These are phyloP conservation scores for Acropternis orthonyx DNA, from an alignment of 2,797 vertebrate genomes.

Conservation along the genomic window DNA sequence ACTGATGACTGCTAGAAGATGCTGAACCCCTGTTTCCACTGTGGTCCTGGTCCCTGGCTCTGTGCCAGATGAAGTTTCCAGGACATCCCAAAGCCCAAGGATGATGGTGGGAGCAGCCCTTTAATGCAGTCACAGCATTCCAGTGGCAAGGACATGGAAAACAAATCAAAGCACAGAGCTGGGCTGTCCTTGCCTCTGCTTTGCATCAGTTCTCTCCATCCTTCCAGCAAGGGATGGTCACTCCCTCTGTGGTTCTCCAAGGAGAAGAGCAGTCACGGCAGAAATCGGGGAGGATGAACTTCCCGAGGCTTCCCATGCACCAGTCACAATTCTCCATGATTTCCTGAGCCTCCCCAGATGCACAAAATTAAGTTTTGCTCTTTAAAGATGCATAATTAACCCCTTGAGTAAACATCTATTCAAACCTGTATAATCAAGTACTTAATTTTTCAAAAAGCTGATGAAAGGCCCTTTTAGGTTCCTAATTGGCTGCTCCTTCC, in stretches of 20 bases:
- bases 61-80: fast-evolving
- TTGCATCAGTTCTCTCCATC: too few relatives aligned
- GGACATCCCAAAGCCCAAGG: background rate
- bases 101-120: background rate
- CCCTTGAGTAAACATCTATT: slow-evolving; percentile 5
- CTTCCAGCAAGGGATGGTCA: fast-evolving
- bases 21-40: background rate
- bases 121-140: fast-evolving
- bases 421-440: slow-evolving; percentile 26
- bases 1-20: background rate
- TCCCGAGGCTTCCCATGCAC: background rate
- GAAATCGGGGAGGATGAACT: background rate
- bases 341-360: background rate
- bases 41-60: fast-evolving
- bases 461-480: slow-evolving; percentile 18
- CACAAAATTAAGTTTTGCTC: background rate
- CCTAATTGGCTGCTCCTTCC: slow-evolving; percentile 37
- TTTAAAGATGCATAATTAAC: background rate
- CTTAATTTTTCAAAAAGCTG: background rate
- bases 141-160: fast-evolving
- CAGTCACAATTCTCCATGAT: background rate
- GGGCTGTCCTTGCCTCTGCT: background rate
- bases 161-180: fast-evolving
- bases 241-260: fast-evolving
- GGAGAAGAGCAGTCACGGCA: fast-evolving